Conservation (phyloP, 2,113 vertebrate species). For the Apeltes quadracus region DNA sequence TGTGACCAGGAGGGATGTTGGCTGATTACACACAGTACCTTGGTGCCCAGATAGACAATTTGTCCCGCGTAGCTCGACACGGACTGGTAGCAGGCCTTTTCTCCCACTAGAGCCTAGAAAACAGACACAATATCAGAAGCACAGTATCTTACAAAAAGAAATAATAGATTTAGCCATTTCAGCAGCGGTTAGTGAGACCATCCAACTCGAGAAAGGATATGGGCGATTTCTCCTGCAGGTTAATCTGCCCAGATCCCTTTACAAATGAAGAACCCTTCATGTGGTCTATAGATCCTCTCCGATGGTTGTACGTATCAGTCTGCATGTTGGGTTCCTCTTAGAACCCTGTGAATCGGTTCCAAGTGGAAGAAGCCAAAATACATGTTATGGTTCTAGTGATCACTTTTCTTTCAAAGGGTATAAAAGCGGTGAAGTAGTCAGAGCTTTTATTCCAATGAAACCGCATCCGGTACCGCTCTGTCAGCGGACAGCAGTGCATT, state of each 20-base stretch:
- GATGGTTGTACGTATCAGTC: background rate
- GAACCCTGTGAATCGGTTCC: background rate
- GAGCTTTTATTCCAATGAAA: background rate
- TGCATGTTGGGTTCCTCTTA: background rate
- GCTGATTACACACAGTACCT: slow-evolving; percentile 79
- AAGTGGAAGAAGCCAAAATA: background rate
- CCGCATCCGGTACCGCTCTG: no score
- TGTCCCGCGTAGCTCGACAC: slow-evolving; percentile 93
- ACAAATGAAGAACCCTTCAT: background rate
- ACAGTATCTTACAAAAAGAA: background rate
- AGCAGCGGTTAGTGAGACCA: no score
- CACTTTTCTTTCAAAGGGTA: background rate
- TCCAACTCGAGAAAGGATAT: background rate
- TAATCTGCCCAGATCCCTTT: background rate
- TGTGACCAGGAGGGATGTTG: no score
- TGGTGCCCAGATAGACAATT: slow-evolving; percentile 95
- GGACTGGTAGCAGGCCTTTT: slow-evolving; percentile 97
- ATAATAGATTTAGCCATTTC: no score
- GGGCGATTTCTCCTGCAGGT: background rate
- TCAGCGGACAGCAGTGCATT: no score
- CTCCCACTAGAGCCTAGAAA: slow-evolving; percentile 92
- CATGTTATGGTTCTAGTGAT: background rate
- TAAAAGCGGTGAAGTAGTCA: background rate
- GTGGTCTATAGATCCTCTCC: background rate
- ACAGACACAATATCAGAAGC: slow-evolving; percentile 2